These are phyloP conservation scores for Hestina assimilis DNA, from an alignment of 1,140 invertebrate genomes.

Conservation along the genomic window DNA sequence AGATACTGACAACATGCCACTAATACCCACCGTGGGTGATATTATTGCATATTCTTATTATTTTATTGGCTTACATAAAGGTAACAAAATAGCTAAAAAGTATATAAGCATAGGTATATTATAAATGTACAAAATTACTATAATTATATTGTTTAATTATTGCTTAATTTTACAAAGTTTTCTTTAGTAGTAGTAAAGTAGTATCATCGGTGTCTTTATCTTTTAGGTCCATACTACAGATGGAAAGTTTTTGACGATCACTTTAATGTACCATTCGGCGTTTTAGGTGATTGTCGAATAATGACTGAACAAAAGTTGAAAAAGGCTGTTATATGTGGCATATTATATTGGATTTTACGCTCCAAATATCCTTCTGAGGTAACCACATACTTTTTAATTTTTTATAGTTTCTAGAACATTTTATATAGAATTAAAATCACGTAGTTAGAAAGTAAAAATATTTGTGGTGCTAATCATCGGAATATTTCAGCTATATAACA, in stretches of 20 bases:
- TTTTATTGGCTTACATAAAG: slow-evolving; percentile 70
- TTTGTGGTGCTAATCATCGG: not conserved
- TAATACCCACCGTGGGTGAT: slow-evolving; percentile 47
- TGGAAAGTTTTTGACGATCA: slow-evolving; percentile 66
- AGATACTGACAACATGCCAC: slow-evolving; percentile 20
- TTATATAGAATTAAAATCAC: too few species aligned
- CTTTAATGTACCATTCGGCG: slow-evolving; percentile 44
- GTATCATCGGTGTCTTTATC: too few species aligned
- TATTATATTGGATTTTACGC: slow-evolving; percentile 41
- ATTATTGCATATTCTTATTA: slow-evolving; percentile 62
- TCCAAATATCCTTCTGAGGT: slow-evolving; percentile 50
- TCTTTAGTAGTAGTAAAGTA: too few species aligned
- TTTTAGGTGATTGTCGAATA: slow-evolving; percentile 47
- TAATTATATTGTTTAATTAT: too few species aligned
- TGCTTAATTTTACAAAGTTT: too few species aligned
- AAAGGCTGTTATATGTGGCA: slow-evolving; percentile 40
- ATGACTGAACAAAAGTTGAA: slow-evolving; percentile 63
- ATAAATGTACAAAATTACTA: too few species aligned
- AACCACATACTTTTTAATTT: not conserved
- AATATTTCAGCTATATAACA: slow-evolving; percentile 44
- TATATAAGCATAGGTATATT: too few species aligned
- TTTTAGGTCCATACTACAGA: slow-evolving; percentile 64
- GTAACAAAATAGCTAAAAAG: too few species aligned
- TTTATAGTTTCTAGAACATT: not conserved
- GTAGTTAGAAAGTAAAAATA: not conserved